A percentile compares a stretch with the other conserved stretches of the same genome.
Evolutionary conservation across 2,888 invertebrate species (phyloP).

Genomic region (Caenorhabditis doughertyi): DNA sequence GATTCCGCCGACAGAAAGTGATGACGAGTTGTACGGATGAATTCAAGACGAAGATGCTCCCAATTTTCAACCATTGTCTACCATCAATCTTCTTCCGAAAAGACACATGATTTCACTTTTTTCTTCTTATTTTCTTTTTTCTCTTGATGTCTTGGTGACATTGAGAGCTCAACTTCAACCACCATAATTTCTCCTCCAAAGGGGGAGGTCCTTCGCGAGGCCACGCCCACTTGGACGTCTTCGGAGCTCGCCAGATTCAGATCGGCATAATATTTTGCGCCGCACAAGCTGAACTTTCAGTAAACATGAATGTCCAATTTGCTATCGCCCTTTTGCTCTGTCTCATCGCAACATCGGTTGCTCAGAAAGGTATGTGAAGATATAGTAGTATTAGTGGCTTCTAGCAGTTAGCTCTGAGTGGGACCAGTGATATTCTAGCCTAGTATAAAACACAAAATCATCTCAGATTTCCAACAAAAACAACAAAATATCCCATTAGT

Average conservation of each 20-base stretch:
- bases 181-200: constrained; percentile 51
- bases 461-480: too few relatives aligned
- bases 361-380: constrained; percentile 67
- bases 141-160: constrained; percentile 44
- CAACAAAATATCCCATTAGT: background rate
- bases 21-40: constrained; percentile 48
- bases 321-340: constrained; percentile 56
- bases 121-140: constrained; percentile 1
- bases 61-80: constrained; percentile 65
- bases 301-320: constrained; percentile 58
- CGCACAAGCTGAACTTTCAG: constrained; percentile 51
- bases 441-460: too few relatives aligned
- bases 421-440: too few relatives aligned
- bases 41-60: constrained; percentile 23
- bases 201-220: constrained; percentile 41
- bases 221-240: constrained; percentile 46
- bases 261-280: constrained; percentile 54
- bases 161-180: constrained; percentile 47
- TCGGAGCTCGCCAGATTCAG: constrained; percentile 54
- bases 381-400: background rate
- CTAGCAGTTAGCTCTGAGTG: too few relatives aligned
- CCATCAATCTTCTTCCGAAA: constrained; percentile 56
- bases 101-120: constrained; percentile 60
- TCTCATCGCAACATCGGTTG: constrained; percentile 50
- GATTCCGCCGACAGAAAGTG: constrained; percentile 43